Conservation (phyloP, 2,888 invertebrate species). For the Carpatolechia fugitivella region DNA sequence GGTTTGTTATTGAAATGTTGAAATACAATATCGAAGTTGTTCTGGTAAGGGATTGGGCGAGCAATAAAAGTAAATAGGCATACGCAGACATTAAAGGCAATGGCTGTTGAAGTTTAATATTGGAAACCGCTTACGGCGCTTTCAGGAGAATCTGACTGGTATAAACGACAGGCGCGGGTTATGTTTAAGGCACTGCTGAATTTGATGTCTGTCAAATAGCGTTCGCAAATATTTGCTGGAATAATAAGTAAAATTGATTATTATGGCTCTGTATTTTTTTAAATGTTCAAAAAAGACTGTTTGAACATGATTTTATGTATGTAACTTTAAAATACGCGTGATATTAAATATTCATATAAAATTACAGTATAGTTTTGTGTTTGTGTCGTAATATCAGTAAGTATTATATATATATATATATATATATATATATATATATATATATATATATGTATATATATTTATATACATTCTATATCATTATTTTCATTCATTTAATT, state of each 20-base stretch:
- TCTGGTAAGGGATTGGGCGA: background rate
- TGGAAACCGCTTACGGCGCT: slow-evolving; percentile 18
- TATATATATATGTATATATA: too few species aligned
- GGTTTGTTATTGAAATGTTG: background rate
- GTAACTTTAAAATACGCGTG: too few species aligned
- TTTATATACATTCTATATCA: too few species aligned
- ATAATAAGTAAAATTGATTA: too few species aligned
- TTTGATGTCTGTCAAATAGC: background rate
- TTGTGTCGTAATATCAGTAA: slow-evolving; percentile 39
- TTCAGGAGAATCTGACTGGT: background rate
- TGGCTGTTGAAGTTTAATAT: slow-evolving; percentile 16
- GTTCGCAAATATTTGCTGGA: too few species aligned
- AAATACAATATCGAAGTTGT: background rate
- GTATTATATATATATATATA: too few species aligned
- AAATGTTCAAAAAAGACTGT: too few species aligned
- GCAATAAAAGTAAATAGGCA: slow-evolving; percentile 4
- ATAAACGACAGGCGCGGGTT: background rate
- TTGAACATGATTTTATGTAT: too few species aligned
- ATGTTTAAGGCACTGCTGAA: background rate
- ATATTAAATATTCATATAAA: too few species aligned
- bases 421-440: too few species aligned
- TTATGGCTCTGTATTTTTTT: too few species aligned
- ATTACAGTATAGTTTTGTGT: slow-evolving; percentile 28
- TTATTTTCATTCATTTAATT: too few species aligned
- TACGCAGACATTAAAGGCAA: slow-evolving; percentile 11